These are phyloP conservation scores for Pollenia labialis DNA, from an alignment of 2,888 invertebrate species.

Conservation along the genomic window DNA sequence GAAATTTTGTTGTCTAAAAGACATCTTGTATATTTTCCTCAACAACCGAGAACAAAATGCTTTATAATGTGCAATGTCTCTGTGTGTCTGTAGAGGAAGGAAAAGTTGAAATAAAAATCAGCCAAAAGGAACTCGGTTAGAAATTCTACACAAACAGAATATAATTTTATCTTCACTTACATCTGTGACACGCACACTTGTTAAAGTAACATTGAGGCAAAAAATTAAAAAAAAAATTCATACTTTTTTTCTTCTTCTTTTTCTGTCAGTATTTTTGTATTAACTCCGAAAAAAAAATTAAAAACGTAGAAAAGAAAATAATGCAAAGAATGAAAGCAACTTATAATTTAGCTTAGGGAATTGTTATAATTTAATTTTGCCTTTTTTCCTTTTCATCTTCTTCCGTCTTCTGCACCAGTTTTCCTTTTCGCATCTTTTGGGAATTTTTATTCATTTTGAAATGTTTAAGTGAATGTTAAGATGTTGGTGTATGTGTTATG, in stretches of 20 bases:
- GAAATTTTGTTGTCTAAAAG: conserved; percentile 50
- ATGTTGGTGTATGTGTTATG: background rate
- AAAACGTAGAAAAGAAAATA: conserved; percentile 40
- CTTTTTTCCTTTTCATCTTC: conserved; percentile 63
- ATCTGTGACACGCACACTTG: conserved; percentile 73
- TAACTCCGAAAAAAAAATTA: conserved; percentile 22
- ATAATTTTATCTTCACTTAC: conserved; percentile 73
- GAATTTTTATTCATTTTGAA: conserved; percentile 56
- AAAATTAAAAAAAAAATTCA: conserved; percentile 12
- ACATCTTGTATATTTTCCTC: conserved; percentile 51
- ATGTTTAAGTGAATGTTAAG: conserved; percentile 47
- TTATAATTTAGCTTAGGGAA: conserved; percentile 76
- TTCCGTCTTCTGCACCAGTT: conserved; percentile 46
- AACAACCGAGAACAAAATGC: conserved; percentile 39
- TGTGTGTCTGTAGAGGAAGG: conserved; percentile 47
- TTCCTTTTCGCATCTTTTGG: conserved; percentile 58
- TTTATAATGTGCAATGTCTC: conserved; percentile 33
- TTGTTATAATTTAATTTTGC: conserved; percentile 77
- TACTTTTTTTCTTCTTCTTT: background rate
- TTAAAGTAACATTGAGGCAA: conserved; percentile 41
- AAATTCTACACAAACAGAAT: conserved; percentile 41
- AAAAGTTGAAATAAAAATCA: conserved; percentile 65
- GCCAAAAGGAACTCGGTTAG: conserved; percentile 57
- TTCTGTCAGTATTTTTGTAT: background rate
- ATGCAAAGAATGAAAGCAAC: conserved; percentile 67